These are phyloP conservation scores for Delichon dasypus DNA, from an alignment of 2,797 vertebrate species.

Conservation along the genomic window DNA sequence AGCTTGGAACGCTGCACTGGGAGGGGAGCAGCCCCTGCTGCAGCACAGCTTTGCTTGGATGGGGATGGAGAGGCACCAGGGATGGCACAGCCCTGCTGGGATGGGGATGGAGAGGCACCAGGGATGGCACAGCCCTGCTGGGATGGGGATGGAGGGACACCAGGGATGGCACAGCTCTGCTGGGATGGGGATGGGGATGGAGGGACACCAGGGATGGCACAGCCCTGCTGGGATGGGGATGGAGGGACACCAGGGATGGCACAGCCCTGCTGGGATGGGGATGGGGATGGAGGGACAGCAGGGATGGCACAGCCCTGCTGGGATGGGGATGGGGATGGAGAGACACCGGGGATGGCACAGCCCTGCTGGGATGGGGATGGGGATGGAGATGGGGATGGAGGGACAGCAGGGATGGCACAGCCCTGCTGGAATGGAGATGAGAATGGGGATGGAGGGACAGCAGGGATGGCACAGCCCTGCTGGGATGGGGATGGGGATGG, in stretches of 20 bases:
- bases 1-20: accelerated
- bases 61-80: not conserved
- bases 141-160: too few species aligned
- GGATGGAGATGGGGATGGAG: too few species aligned
- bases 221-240: not conserved
- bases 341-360: too few species aligned
- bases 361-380: too few species aligned
- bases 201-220: not conserved
- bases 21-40: not conserved
- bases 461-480: not conserved
- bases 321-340: too few species aligned
- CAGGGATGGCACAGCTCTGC: not conserved
- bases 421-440: accelerated
- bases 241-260: not conserved
- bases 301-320: too few species aligned
- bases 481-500: too few species aligned
- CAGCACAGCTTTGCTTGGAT: not conserved
- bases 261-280: not conserved
- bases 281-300: too few species aligned
- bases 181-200: too few species aligned
- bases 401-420: not conserved
- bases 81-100: not conserved
- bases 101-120: too few species aligned
- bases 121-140: not conserved
- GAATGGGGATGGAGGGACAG: not conserved